Base-by-base conservation (phyloP, 2,797 vertebrate genomes). In the Bovichtus variegatus region DNA sequence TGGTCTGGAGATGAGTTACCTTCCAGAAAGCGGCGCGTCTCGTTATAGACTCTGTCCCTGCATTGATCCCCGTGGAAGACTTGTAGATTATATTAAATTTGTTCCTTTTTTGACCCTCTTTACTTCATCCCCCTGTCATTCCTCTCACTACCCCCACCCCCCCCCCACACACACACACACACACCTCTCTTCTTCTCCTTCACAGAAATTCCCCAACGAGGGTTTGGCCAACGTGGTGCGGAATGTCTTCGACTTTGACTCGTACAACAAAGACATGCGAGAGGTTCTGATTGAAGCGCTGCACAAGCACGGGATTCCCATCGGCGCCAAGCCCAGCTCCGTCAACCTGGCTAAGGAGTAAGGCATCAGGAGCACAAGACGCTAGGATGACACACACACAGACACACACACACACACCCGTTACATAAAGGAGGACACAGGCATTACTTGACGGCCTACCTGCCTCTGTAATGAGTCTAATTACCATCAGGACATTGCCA, bases 181-280 rank as follows among this genome's bases (percentile, higher is more conserved):
- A 27, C 27, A 5, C 27, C 27, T 27, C 9, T 7, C 18, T 9
- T 38, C 31, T 36, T 18, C 8, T 13, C 0, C 19, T 57, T 16
- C 27, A 1, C 93, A 99, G 98, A 98, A 95, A 95, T 99, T 98
- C 92, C 98, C 98, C 3, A 76, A 91, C 0, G 98, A 99, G 91
- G 98, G 98, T 74, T 94, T 99, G 54, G 95, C 98, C 73, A 97
- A 92, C 38, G 98, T 98, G 82, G 97, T 99, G 88, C 96, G 96
- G 51, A 99, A 99, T 1, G 98, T 99, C 23, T 99, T 99, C 74
- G 98, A 99, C 93, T 99, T 99, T 29, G 98, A 99, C 92, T 97
- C 98, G n/a, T 99, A 99, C 95, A 98, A 98, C 93, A 96, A 94
- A 0, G 97, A 99, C 93, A 95, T 86, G 90, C 91, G 95, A 46